Conservation (phyloP, 2,888 invertebrate species). For the Pterostichus niger region DNA sequence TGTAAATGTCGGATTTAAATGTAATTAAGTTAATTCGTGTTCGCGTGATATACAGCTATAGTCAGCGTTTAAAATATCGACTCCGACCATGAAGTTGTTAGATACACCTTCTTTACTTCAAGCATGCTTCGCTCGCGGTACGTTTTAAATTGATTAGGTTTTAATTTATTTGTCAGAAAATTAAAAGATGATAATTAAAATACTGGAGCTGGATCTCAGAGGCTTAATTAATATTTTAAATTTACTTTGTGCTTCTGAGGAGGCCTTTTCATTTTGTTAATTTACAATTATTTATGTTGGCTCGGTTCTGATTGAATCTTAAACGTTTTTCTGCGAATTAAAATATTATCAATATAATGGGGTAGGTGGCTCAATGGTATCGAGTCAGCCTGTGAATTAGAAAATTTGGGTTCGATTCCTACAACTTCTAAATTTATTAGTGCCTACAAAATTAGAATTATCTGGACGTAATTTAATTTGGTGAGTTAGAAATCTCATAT, state of each 20-base stretch:
- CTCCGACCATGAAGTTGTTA: conserved; percentile 46
- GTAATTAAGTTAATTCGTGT: conserved; percentile 59
- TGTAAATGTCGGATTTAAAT: conserved; percentile 53
- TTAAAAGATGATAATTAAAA: conserved; percentile 65
- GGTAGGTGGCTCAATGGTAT: too few species aligned
- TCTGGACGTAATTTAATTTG: too few species aligned
- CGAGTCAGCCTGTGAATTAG: too few species aligned
- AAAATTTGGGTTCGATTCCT: too few species aligned
- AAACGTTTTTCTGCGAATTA: not conserved
- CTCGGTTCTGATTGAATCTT: not conserved
- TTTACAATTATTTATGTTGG: conserved; percentile 31
- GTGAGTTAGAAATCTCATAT: too few species aligned
- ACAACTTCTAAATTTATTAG: too few species aligned
- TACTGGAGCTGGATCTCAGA: conserved; percentile 25
- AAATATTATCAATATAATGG: too few species aligned
- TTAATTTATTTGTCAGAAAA: conserved; percentile 64
- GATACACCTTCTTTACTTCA: not conserved
- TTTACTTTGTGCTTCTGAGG: conserved; percentile 16
- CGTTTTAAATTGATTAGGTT: conserved; percentile 63
- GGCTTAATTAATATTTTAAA: conserved; percentile 59
- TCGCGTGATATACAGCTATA: conserved; percentile 54
- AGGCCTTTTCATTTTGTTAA: conserved; percentile 41
- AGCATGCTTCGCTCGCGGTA: not conserved
- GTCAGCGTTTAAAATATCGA: conserved; percentile 58
- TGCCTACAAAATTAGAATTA: too few species aligned